These are phyloP conservation scores for Neomonachus schauinslandi DNA, from an alignment of 2,113 vertebrate species.

Conservation along the genomic window DNA sequence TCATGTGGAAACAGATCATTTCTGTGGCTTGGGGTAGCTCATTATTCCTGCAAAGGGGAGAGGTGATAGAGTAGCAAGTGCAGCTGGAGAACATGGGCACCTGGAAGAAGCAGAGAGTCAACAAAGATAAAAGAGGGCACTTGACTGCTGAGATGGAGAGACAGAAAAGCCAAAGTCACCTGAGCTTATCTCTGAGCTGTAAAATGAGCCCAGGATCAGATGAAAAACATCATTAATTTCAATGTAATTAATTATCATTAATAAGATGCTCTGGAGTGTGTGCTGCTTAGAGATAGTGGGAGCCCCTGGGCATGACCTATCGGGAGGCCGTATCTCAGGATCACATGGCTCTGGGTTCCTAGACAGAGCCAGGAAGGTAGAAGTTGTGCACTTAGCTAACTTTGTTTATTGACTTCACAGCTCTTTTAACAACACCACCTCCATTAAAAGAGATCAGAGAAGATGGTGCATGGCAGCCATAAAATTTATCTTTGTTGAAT, in stretches of 20 bases:
- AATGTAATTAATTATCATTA: slow-evolving; percentile 87
- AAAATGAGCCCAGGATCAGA: slow-evolving; percentile 75
- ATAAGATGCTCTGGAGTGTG: slow-evolving; percentile 78
- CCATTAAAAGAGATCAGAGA: slow-evolving; percentile 57
- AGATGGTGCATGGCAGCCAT: slow-evolving; percentile 29
- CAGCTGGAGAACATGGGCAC: not conserved
- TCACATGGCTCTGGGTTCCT: slow-evolving; percentile 44
- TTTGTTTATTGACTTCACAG: slow-evolving; percentile 73
- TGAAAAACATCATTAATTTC: slow-evolving; percentile 86
- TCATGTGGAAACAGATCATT: not conserved
- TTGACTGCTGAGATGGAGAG: slow-evolving; percentile 69
- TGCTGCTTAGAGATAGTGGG: slow-evolving; percentile 84
- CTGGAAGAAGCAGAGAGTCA: slow-evolving; percentile 54
- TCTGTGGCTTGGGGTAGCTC: slow-evolving; percentile 44
- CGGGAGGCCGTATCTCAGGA: slow-evolving; percentile 72
- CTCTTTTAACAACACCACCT: not conserved
- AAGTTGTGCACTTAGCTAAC: slow-evolving; percentile 69
- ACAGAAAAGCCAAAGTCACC: slow-evolving; percentile 68
- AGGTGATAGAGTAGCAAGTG: not conserved
- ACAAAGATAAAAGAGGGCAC: slow-evolving; percentile 63
- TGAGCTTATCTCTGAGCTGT: slow-evolving; percentile 77
- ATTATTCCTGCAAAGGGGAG: slow-evolving; percentile 35
- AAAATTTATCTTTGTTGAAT: slow-evolving; percentile 53
- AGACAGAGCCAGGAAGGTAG: slow-evolving; percentile 48
- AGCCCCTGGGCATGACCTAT: slow-evolving; percentile 80